Base-by-base conservation (phyloP, 2,888 invertebrate genomes). In the Cosmorhoe ocellata region DNA sequence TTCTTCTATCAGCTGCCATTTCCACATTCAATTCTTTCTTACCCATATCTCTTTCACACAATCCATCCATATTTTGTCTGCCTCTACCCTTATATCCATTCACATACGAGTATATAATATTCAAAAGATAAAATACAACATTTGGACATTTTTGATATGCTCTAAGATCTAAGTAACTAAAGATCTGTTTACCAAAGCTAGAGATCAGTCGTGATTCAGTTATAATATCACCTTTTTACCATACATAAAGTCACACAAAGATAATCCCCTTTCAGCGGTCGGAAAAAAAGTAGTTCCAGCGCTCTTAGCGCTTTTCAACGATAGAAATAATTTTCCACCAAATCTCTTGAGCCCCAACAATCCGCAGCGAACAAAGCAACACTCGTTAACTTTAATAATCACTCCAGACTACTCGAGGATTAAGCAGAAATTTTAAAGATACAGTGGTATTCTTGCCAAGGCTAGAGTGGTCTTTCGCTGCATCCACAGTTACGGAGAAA, bases 371-470 rank as follows among this genome's bases (percentile, higher is more conserved):
- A 59, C 56, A 59, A 59, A 57, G 56, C 52, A 56, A 61, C 48
- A 64, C 81, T 83, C 81, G 81, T 86, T 85, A 85, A 74, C 70
- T 79, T 82, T 82, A 86, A 85, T 84, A 84, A 84, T 84, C 79
- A 76, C 80, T 76, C 49, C 75, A 81, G 74, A 68, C 70, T 74
- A 70, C 81, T 79, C 61, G 69, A 74, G 71, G 74, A 82, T 84
- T 76, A 79, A 84, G 79, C 79, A 71, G 73, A 74, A 81, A 81
- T 85, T 85, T 62, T 82, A 82, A 87, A 88, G 87, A 88, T 80
- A 88, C 85, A 84, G 77, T 77, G 67, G 71, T 70, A 80, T 81
- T 81, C 84, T 84, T 88, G 88, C 88, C 88, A 89, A 85, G 68
- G 76, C 56, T 69, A 48, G 66, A 84, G 84, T 75, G 83, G 69